Base-by-base conservation (phyloP, 2,797 vertebrate species). In the Enteromius trimaculatus region DNA sequence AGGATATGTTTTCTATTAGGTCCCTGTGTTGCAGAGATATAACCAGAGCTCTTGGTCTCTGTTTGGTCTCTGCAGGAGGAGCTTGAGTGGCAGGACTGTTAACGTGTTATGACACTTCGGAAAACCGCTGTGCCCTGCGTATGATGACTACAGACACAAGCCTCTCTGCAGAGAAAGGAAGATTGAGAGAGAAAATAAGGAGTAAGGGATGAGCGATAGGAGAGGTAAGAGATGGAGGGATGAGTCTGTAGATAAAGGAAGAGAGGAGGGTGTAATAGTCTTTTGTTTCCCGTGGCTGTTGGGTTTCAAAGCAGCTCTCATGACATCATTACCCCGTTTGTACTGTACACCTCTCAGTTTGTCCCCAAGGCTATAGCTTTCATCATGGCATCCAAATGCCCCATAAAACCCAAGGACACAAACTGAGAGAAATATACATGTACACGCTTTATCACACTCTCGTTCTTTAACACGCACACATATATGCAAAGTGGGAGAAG, bases 51-150 rank as follows among this genome's bases (percentile, higher is more conserved):
- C 47, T 69, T 68, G 60, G 42, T 77, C 71, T 81, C 55, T 23
- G 42, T 77, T 75, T 81, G 39, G 75, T 58, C 81, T 75, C 80
- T 62, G 77, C 77, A 79, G 51, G 81, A 82, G 16, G 26, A 31
- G 47, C 71, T 55, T 79, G 80, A 86, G 39, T 82, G 84, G 81
- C 85, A 83, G 39, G 37, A 66, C 77, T 79, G 80, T 82, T 83
- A 86, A 86, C 62, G 29, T 82, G 70, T 75, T 83, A 62, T 80
- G 85, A 79, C 85, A 79, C 62, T 75, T 60, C 53, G 29, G 81
- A 80, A 82, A 86, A 64, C 69, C 42, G 53, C 76, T 66, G 44
- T 39, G 62, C 81, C 29, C 77, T 75, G 17, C 47, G 51, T 77
- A 79, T 83, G 71, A 86, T 79, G 49, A 79, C 62, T 68, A 76